These are phyloP conservation scores for Spilogale gracilis DNA, from an alignment of 2,113 vertebrate species.

Conservation along the genomic window DNA sequence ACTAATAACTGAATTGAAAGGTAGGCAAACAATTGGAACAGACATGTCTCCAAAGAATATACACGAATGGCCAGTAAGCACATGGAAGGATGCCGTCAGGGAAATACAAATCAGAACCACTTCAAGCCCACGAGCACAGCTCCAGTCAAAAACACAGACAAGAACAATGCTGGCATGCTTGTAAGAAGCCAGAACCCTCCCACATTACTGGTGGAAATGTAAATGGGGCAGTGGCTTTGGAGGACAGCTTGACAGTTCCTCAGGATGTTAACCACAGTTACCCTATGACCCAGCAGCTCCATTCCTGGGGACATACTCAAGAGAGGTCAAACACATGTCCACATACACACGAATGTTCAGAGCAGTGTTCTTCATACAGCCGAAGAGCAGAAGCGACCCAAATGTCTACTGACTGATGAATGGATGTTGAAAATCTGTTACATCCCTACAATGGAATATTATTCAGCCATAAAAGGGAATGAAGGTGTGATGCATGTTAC, in stretches of 20 bases:
- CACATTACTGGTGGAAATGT: fast-evolving
- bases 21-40: neutral
- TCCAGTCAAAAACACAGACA: neutral
- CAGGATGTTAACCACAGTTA: neutral
- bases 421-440: neutral
- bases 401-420: neutral
- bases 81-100: neutral
- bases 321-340: neutral
- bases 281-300: neutral
- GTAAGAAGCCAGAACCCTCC: neutral
- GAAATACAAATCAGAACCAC: neutral
- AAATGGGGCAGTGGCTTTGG: fast-evolving
- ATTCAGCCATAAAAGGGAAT: neutral
- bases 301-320: neutral
- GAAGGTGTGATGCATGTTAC: neutral
- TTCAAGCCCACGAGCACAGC: neutral
- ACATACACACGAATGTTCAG: neutral
- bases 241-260: neutral
- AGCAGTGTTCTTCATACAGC: neutral
- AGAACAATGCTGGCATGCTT: neutral
- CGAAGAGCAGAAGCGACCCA: neutral
- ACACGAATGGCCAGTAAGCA: neutral
- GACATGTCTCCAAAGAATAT: neutral
- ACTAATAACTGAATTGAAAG: neutral
- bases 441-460: neutral